Evolutionary conservation across 2,888 invertebrate genomes (phyloP), one percentile per base, ranked within the genome.

Genomic region (Erpobdella octoculata): DNA sequence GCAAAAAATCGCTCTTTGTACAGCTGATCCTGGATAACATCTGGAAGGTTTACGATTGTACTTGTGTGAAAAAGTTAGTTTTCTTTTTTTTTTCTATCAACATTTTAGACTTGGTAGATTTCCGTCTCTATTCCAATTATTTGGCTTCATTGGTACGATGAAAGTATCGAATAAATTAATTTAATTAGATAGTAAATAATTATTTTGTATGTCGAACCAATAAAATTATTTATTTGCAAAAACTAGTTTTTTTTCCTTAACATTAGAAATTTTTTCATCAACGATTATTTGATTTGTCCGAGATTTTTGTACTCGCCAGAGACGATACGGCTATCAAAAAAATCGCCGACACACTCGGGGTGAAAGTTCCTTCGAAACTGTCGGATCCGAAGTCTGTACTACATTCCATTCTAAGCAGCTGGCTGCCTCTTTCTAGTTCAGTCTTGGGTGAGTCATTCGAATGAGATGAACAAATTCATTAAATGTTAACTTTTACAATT

Each of bases 1-100:
- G 91, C 0, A 94, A 94, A 81, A 91, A 91, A 78, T 93, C 94
- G 0, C 84, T 97, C 76, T 97, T 96, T 84, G 92, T 92, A 0
- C 92, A 93, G 82, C 87, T 96, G 64, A 88, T 94, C 71, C 85
- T 97, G 74, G 93, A 94, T 78, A 94, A 92, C 79, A 86, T 97
- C 62, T 92, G 93, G 90, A 87, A 89, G 76, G 85, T 95, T 36
- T 96, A 97, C 82, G 91, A 93, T 73, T 89, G 89, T 0, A 28
- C 28, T 37, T 67, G 37, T 31, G 31, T 31, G 5, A 9, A 33
- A 41, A 33, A 9, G n/a, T 72, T 41, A 28, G 21, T 37, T 68
- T 36, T n/a, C 35, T 62, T 62, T 70, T 33, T 35, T 25, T 33
- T 18, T 53, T 31, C 31, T 1, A 66, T 25, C 21, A 48, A 36